Conservation (phyloP, 2,113 vertebrate genomes). For the Sylvicapra grimmia region DNA sequence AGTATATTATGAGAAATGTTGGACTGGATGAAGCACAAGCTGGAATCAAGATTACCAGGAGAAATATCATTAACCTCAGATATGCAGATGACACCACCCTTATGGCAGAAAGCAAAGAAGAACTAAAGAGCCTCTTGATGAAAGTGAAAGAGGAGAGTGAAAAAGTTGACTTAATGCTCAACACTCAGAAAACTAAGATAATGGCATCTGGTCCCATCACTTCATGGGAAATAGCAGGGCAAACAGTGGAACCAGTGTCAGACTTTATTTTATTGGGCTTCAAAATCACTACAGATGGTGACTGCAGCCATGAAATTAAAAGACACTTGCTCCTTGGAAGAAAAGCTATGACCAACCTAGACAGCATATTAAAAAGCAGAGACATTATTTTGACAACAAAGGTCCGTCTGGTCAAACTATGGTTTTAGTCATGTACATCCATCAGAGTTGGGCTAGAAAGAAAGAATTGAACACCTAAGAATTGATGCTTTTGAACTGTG, state of each 20-base stretch:
- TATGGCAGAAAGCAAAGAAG: neutral
- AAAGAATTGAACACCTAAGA: neutral
- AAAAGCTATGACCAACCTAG: neutral
- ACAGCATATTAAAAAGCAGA: neutral
- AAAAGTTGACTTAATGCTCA: neutral
- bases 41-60: neutral
- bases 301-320: neutral
- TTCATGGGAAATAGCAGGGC: neutral
- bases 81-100: neutral
- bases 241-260: neutral
- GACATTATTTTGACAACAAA: neutral
- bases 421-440: neutral
- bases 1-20: neutral
- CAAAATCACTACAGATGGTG: neutral
- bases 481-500: neutral
- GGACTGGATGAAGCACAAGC: neutral
- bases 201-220: neutral
- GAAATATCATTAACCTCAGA: neutral
- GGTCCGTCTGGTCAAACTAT: fast-evolving
- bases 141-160: neutral
- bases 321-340: neutral
- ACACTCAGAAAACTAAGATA: neutral
- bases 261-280: neutral
- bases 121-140: neutral
- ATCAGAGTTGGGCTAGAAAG: neutral